Evolutionary conservation across 2,888 invertebrate species (phyloP).

Genomic region (Rhagonycha lutea): DNA sequence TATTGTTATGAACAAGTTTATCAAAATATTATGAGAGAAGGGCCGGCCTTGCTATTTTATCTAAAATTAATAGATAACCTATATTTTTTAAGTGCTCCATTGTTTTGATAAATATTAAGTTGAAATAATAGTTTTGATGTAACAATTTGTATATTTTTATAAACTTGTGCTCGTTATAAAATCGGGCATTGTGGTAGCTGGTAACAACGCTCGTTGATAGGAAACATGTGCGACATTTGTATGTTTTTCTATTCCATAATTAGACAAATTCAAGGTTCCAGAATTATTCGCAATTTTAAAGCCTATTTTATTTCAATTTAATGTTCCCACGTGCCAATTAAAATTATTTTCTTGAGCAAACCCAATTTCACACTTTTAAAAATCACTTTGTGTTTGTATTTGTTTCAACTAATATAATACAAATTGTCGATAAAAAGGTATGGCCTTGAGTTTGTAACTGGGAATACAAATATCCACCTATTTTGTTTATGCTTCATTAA

Average conservation of each 20-base stretch:
- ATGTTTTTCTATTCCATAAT: conserved; percentile 1
- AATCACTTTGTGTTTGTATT: neutral
- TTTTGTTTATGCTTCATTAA: neutral
- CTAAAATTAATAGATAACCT: neutral
- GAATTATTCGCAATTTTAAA: neutral
- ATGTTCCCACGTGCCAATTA: neutral
- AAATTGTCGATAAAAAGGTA: neutral
- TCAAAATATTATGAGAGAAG: neutral
- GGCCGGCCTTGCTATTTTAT: neutral
- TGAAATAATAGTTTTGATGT: neutral
- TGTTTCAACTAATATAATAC: neutral
- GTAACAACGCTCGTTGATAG: neutral
- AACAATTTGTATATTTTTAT: neutral
- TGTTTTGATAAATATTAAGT: neutral
- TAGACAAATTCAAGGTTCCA: neutral
- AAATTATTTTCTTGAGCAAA: neutral
- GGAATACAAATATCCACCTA: neutral
- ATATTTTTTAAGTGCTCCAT: neutral
- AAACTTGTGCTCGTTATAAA: neutral
- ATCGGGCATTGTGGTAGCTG: neutral
- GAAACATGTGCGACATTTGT: neutral
- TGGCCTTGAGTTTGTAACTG: neutral
- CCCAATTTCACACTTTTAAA: neutral
- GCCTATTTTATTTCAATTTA: neutral
- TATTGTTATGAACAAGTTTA: neutral